Conservation (phyloP, 64 coral and sea anemone species). For the Dendronephthya gigantea region DNA sequence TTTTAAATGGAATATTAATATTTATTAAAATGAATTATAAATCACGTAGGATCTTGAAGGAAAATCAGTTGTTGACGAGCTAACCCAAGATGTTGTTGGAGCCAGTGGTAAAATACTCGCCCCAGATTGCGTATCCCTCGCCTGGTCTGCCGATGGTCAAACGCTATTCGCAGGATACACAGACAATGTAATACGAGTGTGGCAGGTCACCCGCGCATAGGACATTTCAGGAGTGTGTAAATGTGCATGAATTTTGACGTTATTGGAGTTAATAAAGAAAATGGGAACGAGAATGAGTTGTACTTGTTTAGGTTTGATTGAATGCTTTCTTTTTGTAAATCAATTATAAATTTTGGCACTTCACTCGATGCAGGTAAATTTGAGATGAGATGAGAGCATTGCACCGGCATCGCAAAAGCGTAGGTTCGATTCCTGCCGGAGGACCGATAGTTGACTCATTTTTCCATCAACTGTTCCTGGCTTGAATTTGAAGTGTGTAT, state of each 20-base stretch:
- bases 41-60: conserved; percentile 62
- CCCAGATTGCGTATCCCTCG: conserved; percentile 68
- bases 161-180: conserved; percentile 95
- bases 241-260: background rate
- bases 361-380: no score
- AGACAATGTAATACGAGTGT: conserved; percentile 89
- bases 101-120: conserved; percentile 66
- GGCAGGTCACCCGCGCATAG: conserved; percentile 68
- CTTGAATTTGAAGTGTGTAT: no score
- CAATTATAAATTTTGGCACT: no score
- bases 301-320: no score
- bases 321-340: no score
- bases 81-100: conserved; percentile 70
- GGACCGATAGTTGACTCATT: no score
- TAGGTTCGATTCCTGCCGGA: no score
- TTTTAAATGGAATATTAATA: background rate
- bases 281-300: no score
- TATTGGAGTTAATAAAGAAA: background rate
- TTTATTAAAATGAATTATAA: no score
- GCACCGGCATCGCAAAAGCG: no score
- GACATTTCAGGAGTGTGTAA: background rate
- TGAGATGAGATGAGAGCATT: no score
- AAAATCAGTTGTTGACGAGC: conserved; percentile 82
- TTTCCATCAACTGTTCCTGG: no score
- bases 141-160: conserved; percentile 94